Conservation (phyloP, 1,140 invertebrate genomes). For the Penaeus vannamei region DNA sequence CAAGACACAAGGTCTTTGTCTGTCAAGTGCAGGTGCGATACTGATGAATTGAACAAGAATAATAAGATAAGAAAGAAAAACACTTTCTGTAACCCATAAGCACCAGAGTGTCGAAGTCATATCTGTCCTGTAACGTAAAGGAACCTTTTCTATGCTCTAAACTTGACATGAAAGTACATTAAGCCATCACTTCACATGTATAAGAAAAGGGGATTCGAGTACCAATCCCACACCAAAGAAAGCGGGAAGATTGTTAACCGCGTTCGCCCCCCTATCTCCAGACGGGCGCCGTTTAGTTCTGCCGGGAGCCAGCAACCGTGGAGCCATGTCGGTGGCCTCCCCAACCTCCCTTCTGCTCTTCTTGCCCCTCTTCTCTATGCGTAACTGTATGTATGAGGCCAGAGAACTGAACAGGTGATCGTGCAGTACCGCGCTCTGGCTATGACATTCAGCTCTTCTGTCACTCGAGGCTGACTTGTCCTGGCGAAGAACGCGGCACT, state of each 20-base stretch:
- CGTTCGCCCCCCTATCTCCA: constrained; percentile 62
- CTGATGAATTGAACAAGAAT: too few relatives aligned
- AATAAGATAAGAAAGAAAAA: too few relatives aligned
- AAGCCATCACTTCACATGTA: constrained; percentile 13
- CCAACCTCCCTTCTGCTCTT: constrained; percentile 68
- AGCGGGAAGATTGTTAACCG: constrained; percentile 54
- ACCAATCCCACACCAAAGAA: constrained; percentile 29
- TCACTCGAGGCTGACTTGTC: background rate
- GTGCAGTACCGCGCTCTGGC: constrained; percentile 55
- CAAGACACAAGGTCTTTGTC: too few relatives aligned
- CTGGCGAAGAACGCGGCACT: constrained; percentile 55
- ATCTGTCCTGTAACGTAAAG: too few relatives aligned
- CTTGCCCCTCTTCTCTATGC: constrained; percentile 68
- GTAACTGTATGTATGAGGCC: constrained; percentile 69
- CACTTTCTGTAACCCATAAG: too few relatives aligned
- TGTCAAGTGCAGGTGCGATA: too few relatives aligned
- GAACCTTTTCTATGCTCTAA: too few relatives aligned
- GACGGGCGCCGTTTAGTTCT: constrained; percentile 67
- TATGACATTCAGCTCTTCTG: constrained; percentile 20
- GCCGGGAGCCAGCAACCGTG: constrained; percentile 65
- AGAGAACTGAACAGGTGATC: constrained; percentile 65
- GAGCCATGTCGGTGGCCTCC: constrained; percentile 68
- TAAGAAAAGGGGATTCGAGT: constrained; percentile 34
- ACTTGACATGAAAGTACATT: too few relatives aligned
- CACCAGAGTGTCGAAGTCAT: too few relatives aligned